phyloP scores from a whole-genome alignment of 2,797 vertebrate genomes.

The Lerista edwardsae region DNA sequence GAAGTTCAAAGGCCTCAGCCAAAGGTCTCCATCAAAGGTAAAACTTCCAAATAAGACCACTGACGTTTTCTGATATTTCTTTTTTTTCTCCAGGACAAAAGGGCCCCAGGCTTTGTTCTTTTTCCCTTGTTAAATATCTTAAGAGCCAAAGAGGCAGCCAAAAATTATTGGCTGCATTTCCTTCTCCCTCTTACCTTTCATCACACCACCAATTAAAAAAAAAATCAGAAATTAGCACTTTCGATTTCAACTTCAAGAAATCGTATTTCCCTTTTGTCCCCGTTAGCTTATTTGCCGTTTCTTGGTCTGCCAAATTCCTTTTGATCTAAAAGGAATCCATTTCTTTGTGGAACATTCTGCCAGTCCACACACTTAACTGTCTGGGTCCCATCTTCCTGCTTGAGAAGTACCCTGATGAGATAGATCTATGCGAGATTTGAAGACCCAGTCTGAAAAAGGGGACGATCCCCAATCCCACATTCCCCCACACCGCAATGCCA shows the following conservation, averaged over 20 bases:
- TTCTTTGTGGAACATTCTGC: conserved; percentile 21
- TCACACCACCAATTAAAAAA: conserved; percentile 1
- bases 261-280: conserved; percentile 27
- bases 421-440: neutral
- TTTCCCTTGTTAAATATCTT: conserved; percentile 42
- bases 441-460: neutral
- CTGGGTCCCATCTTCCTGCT: neutral
- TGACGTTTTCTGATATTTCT: conserved; percentile 72
- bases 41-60: conserved; percentile 67
- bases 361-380: conserved; percentile 29
- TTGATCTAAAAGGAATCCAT: conserved; percentile 15
- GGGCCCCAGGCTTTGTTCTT: conserved; percentile 55
- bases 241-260: conserved; percentile 32
- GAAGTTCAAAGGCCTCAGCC: conserved; percentile 59
- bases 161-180: conserved; percentile 55
- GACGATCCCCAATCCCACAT: too few species aligned
- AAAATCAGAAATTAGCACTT: conserved; percentile 48
- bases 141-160: conserved; percentile 58
- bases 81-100: conserved; percentile 67
- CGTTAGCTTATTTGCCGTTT: conserved; percentile 48
- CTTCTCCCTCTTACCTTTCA: neutral
- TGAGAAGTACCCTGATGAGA: neutral
- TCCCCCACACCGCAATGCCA: neutral
- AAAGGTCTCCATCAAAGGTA: conserved; percentile 70
- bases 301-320: conserved; percentile 47